Evolutionary conservation across 2,113 vertebrate species (phyloP).

Genomic region (Chelonoidis abingdonii): DNA sequence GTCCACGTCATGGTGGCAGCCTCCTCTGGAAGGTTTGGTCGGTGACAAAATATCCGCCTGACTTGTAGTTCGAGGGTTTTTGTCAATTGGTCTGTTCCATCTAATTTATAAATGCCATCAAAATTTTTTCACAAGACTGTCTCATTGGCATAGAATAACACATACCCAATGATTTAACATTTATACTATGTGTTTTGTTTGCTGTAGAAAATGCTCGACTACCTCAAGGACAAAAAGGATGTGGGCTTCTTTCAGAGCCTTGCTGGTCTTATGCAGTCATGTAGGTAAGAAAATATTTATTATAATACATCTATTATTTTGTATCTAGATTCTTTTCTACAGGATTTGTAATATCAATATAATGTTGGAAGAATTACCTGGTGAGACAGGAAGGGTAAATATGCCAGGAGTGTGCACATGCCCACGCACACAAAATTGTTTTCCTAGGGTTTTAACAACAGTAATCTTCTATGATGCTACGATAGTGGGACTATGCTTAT

Average conservation of each 20-base stretch:
- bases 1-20: not conserved
- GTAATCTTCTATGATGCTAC: not conserved
- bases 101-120: not conserved
- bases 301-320: not conserved
- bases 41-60: not conserved
- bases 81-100: not conserved
- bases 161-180: not conserved
- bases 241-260: conserved; percentile 97
- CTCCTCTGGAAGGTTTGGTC: not conserved
- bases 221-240: conserved; percentile 97
- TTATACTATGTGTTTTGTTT: conserved; percentile 38
- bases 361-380: not conserved
- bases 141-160: not conserved
- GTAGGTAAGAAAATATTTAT: conserved; percentile 84
- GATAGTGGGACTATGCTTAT: not conserved
- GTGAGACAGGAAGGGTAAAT: not conserved
- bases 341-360: not conserved
- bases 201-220: conserved; percentile 96
- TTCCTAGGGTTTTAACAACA: not conserved
- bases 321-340: not conserved
- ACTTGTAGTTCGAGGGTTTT: not conserved
- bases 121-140: not conserved
- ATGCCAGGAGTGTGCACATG: not conserved
- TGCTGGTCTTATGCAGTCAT: conserved; percentile 96
- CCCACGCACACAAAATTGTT: not conserved